Percentiles rank a stretch among this genome's conserved stretches.
Evolutionary conservation across 1,140 invertebrate species (phyloP).

Genomic region (Andricus grossulariae): DNA sequence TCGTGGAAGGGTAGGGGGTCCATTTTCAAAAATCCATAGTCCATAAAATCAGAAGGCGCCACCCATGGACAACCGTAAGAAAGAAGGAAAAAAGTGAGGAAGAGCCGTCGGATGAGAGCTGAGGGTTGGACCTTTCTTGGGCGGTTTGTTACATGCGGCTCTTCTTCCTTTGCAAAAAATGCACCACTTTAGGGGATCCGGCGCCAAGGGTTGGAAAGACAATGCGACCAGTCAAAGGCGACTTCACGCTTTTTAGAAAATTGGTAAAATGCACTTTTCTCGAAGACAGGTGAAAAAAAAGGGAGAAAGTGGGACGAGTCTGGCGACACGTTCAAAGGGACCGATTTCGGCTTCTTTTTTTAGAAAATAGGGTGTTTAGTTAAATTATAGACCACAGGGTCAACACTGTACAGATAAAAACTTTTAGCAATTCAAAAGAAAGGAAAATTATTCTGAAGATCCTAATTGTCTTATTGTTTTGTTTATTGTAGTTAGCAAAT

Average conservation of each 20-base stretch:
- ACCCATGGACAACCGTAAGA: constrained; percentile 42
- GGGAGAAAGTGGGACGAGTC: neutral
- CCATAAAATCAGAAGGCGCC: neutral
- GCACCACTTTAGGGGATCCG: constrained; percentile 40
- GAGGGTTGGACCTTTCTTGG: constrained; percentile 60
- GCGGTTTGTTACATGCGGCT: constrained; percentile 45
- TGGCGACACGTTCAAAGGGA: constrained; percentile 1
- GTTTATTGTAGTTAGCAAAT: too few species aligned
- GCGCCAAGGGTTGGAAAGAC: constrained; percentile 55
- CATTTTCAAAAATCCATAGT: too few species aligned
- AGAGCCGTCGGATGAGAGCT: constrained; percentile 49
- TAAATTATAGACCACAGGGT: neutral
- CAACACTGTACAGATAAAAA: too few species aligned
- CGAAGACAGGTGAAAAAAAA: neutral
- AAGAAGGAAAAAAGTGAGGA: constrained; percentile 47
- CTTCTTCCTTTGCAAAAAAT: constrained; percentile 32
- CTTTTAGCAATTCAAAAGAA: too few species aligned
- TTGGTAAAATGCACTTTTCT: neutral
- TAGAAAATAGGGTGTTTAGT: neutral
- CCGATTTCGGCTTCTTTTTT: neutral
- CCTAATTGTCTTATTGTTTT: too few species aligned
- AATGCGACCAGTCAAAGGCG: constrained; percentile 60
- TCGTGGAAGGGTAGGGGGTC: too few species aligned
- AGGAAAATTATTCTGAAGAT: too few species aligned
- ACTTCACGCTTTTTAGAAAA: constrained; percentile 49